Conservation (phyloP, 2,797 vertebrate species). For the Thaleichthys pacificus region DNA sequence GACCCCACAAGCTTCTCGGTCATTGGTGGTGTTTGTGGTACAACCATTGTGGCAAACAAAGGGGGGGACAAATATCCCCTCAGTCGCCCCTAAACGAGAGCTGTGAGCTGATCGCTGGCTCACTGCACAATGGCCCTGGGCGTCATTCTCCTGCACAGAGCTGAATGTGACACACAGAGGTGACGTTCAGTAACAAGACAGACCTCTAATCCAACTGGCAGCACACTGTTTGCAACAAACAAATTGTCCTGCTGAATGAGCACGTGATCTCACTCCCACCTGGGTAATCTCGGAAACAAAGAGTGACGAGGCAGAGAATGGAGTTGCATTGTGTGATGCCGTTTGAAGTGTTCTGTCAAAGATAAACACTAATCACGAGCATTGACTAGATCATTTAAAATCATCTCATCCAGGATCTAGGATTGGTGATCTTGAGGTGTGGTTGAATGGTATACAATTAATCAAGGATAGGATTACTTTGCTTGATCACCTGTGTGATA, state of each 20-base stretch:
- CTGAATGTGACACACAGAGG: constrained; percentile 49
- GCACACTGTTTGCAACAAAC: constrained; percentile 12
- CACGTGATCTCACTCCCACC: constrained; percentile 28
- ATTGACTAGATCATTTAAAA: neutral
- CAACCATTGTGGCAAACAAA: constrained; percentile 36
- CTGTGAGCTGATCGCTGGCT: constrained; percentile 20
- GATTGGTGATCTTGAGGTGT: neutral
- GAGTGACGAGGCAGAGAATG: constrained; percentile 21
- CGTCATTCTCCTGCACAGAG: constrained; percentile 38
- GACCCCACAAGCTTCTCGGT: neutral
- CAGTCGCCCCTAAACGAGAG: constrained; percentile 14
- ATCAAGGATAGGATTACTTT: constrained; percentile 6
- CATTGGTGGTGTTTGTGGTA: constrained; percentile 25
- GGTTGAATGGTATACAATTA: neutral
- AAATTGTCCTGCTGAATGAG: constrained; percentile 51
- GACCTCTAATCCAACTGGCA: constrained; percentile 62
- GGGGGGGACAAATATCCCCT: constrained; percentile 44
- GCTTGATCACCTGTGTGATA: neutral
- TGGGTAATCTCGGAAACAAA: constrained; percentile 31
- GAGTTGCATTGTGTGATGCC: constrained; percentile 22
- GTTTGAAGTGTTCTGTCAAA: constrained; percentile 1
- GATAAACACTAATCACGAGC: neutral
- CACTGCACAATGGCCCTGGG: constrained; percentile 34
- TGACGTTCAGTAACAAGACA: constrained; percentile 55
- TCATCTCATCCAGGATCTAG: neutral